These are phyloP conservation scores for Melanocharis versteri DNA, from an alignment of 2,113 vertebrate species.

Conservation along the genomic window DNA sequence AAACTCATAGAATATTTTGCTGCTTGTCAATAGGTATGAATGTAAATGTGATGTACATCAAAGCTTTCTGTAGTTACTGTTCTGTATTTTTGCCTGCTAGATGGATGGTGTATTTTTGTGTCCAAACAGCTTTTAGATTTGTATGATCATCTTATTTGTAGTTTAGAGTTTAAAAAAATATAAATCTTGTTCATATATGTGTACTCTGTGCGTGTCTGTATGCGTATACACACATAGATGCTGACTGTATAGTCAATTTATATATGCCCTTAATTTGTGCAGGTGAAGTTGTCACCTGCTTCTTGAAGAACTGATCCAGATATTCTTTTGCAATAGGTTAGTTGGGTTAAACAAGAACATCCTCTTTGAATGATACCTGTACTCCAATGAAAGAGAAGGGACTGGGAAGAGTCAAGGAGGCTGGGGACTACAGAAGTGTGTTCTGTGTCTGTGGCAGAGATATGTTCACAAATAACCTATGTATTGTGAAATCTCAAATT, in stretches of 20 bases:
- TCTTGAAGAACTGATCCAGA: neutral
- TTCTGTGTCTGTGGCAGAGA: neutral
- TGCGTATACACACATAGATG: neutral
- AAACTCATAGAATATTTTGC: neutral
- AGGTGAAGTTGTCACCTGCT: neutral
- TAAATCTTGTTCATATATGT: neutral
- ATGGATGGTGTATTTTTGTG: neutral
- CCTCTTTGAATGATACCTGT: neutral
- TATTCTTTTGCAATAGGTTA: neutral
- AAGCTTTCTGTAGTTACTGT: neutral
- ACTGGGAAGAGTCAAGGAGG: neutral
- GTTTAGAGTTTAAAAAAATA: neutral
- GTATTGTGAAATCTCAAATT: neutral
- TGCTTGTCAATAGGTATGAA: neutral
- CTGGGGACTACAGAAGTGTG: neutral
- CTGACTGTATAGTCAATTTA: neutral
- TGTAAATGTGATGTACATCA: neutral
- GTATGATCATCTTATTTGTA: neutral
- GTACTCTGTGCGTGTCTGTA: neutral
- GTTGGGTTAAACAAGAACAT: neutral
- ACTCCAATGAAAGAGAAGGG: neutral
- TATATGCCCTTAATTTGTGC: neutral
- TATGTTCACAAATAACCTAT: neutral
- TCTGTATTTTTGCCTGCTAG: neutral
- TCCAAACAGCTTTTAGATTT: neutral